Evolutionary conservation across 2,888 invertebrate genomes (phyloP), one percentile per base, ranked within the genome.

Genomic region (Lobophora halterata): DNA sequence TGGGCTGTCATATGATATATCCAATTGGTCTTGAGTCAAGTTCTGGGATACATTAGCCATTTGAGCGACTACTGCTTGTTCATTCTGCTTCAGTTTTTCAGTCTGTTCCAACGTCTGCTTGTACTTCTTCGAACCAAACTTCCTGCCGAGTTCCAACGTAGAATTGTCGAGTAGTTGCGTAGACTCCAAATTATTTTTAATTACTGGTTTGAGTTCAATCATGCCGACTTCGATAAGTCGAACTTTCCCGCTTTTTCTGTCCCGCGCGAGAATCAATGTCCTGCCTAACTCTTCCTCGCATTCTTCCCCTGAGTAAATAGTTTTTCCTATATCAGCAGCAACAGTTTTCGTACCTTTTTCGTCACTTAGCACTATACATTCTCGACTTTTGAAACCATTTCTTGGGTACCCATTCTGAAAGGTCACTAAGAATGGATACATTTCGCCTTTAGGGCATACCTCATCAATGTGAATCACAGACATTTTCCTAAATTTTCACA

Each of bases 81-180:
- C 78, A 44, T 91, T 89, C 0, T 90, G 71, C 60, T 90, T 89
- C 30, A 91, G 61, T 58, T 87, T 88, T 57, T 91, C 91, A 0
- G 64, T 67, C n/a, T 91, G 91, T 51, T 92, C 91, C 41, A 90
- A 88, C 27, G 71, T 69, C 49, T 90, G 70, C 59, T 90, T 91
- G 0, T 79, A 78, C 56, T 83, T 89, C 48, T 92, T 92, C 0
- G 92, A 92, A 1, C 92, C 92, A 58, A 92, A 92, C 48, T 90
- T 87, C 54, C 90, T 89, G 26, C 90, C 90, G 0, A 92, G 66
- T 31, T 86, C 86, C 10, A 79, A 56, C 20, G 64, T 55, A 9
- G 72, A 79, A 0, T 67, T 73, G 8, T 85, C 77, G 0, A 65
- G 32, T 0, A 52, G 14, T 3, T 66, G 58, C 0, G 65, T 31